Base-by-base conservation (phyloP, 2,113 vertebrate species). In the Nicator chloris region DNA sequence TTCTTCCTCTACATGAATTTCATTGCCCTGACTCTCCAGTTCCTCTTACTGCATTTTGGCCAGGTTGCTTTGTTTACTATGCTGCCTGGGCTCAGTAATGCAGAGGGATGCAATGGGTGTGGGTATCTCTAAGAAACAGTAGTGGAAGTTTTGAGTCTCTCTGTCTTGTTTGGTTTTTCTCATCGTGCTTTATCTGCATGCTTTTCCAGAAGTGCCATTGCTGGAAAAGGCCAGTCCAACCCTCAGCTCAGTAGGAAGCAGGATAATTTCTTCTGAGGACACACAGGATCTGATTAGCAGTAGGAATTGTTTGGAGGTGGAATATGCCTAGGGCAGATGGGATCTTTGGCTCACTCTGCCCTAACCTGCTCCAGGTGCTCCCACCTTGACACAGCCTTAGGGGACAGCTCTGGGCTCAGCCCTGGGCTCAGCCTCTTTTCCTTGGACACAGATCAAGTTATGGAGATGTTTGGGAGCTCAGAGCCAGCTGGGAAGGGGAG, bases 251-350 rank as follows among this genome's bases (percentile, higher is more conserved):
- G 9, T 64, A 69, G 75, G 75, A 93, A 85, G 54, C 54, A 65
- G 75, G 40, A 37, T 92, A 88, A 72, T 92, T 94, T 66, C 59
- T 86, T 79, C 71, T 40, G 78, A 79, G 49, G 65, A 33, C 14
- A 31, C 23, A 30, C n/a, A 72, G 63, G 72, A 53, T 77, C 66
- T 93, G 88, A 85, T 95, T 70, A 95, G 88, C 45, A 54, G 42
- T 60, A 80, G 70, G 85, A 93, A 31, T 85, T 94, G 66, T 82
- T 79, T 61, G 57, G 27, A 91, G 70, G 90, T 96, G 45, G 85
- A 92, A 87, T 94, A 53, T 80, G 75, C 57, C 80, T 68, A 69
- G 85, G 79, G 71, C 50, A 70, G 66, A 40, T 86, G 82, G 61
- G 50, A 89, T 90, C 85, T 90, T 92, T 11, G 0, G 65, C 75